Conservation (phyloP, 2,113 vertebrate genomes). For the Megaleporinus macrocephalus region DNA sequence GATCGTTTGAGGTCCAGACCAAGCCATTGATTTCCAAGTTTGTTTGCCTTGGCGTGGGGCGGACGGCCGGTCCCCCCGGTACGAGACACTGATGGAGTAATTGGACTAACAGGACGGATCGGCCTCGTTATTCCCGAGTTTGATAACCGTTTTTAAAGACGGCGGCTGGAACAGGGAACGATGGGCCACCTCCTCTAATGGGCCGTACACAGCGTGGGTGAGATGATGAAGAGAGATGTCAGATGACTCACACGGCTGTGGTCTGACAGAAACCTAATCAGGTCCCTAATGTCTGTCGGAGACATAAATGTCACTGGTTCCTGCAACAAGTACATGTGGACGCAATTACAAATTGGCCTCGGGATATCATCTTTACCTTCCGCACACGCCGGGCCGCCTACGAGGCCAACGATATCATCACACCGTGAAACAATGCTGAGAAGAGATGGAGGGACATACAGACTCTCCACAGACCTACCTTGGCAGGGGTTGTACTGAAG, state of each 20-base stretch:
- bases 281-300: slow-evolving; percentile 2
- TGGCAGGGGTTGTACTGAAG: no score
- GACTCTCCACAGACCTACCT: no score
- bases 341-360: no score
- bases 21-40: neutral
- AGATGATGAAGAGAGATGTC: neutral
- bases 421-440: no score
- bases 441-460: no score
- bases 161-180: neutral
- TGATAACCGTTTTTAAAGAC: slow-evolving; percentile 16
- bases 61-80: neutral
- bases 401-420: no score
- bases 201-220: neutral
- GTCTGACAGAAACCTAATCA: neutral
- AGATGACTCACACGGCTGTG: neutral
- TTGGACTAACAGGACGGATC: slow-evolving; percentile 8
- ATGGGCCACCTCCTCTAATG: neutral
- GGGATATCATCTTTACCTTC: no score
- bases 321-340: neutral
- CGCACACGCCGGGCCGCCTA: no score
- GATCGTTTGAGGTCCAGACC: neutral
- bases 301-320: slow-evolving; percentile 11
- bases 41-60: neutral
- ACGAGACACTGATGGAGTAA: neutral
- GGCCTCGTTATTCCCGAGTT: neutral